These are phyloP conservation scores for Dolomedes plantarius DNA, from an alignment of 2,888 invertebrate species.

Conservation along the genomic window DNA sequence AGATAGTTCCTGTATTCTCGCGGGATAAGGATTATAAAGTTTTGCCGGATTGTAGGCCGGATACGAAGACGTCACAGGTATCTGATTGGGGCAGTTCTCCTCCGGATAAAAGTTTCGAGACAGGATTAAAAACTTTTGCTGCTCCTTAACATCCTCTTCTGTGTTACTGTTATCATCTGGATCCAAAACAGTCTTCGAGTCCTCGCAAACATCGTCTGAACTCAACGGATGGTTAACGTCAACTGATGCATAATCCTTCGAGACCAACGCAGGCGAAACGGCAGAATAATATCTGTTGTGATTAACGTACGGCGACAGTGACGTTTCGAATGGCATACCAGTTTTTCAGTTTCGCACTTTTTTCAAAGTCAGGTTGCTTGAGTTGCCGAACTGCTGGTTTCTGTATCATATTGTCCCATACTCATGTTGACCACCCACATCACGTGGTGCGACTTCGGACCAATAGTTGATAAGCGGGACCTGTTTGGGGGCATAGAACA, in stretches of 20 bases:
- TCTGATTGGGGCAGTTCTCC: slow-evolving; percentile 19
- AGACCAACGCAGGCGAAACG: slow-evolving; percentile 21
- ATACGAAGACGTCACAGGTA: slow-evolving; percentile 12
- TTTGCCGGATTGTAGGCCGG: slow-evolving; percentile 16
- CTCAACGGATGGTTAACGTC: slow-evolving; percentile 23
- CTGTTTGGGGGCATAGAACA: slow-evolving; percentile 60
- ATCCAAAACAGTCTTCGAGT: slow-evolving; percentile 25
- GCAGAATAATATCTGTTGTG: slow-evolving; percentile 39
- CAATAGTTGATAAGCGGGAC: slow-evolving; percentile 49
- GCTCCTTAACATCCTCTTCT: slow-evolving; percentile 13
- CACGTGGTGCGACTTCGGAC: slow-evolving; percentile 51
- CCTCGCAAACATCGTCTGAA: slow-evolving; percentile 17
- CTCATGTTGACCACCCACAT: slow-evolving; percentile 42
- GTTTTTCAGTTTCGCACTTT: neutral
- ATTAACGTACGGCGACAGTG: slow-evolving; percentile 47
- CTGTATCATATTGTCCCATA: slow-evolving; percentile 51
- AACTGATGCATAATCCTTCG: slow-evolving; percentile 23
- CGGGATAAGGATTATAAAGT: slow-evolving; percentile 40
- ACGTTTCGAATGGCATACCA: slow-evolving; percentile 56
- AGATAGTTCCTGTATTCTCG: slow-evolving; percentile 16
- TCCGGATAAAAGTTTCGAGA: slow-evolving; percentile 43
- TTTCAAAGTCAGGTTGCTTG: neutral
- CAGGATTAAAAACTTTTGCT: slow-evolving; percentile 27
- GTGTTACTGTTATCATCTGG: slow-evolving; percentile 30
- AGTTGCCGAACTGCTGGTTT: slow-evolving; percentile 9